Evolutionary conservation across 2,888 invertebrate species (phyloP).

Genomic region (Drosophila melanosoma): DNA sequence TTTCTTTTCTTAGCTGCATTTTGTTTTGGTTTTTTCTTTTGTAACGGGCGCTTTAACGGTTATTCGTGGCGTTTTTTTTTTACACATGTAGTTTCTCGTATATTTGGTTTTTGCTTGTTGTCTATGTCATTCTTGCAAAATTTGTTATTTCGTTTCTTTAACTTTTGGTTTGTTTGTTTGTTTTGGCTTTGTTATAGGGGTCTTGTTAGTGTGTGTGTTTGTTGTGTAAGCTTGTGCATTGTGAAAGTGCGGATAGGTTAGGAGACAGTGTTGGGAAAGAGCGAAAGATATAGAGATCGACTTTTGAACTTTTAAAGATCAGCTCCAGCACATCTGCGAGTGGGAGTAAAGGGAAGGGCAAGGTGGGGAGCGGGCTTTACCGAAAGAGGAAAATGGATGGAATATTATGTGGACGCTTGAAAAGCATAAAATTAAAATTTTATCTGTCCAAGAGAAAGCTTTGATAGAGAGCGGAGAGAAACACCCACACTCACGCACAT

Average conservation of each 20-base stretch:
- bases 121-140: conserved; percentile 31
- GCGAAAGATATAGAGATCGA: conserved; percentile 1
- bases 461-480: conserved; percentile 11
- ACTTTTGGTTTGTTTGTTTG: conserved; percentile 24
- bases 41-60: conserved; percentile 22
- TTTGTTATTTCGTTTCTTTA: conserved; percentile 18
- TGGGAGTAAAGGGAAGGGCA: conserved; percentile 1
- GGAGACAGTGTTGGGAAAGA: conserved; percentile 23
- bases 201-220: conserved; percentile 16
- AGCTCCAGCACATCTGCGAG: conserved; percentile 27
- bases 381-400: background rate
- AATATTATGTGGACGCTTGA: background rate
- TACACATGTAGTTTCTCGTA: conserved; percentile 15
- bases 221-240: background rate
- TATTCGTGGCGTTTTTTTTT: conserved; percentile 23
- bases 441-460: background rate
- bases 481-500: conserved; percentile 39
- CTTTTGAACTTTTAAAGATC: conserved; percentile 5
- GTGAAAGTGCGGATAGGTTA: conserved; percentile 19
- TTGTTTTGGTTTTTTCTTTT: background rate
- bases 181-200: conserved; percentile 36
- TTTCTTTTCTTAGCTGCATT: conserved; percentile 38
- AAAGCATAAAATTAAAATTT: background rate
- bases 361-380: background rate
- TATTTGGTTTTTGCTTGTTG: conserved; percentile 17